A percentile compares a stretch with the other conserved stretches of the same genome.
These are phyloP conservation scores for Pygoscelis adeliae DNA, from an alignment of 2,113 vertebrate species.

Conservation along the genomic window DNA sequence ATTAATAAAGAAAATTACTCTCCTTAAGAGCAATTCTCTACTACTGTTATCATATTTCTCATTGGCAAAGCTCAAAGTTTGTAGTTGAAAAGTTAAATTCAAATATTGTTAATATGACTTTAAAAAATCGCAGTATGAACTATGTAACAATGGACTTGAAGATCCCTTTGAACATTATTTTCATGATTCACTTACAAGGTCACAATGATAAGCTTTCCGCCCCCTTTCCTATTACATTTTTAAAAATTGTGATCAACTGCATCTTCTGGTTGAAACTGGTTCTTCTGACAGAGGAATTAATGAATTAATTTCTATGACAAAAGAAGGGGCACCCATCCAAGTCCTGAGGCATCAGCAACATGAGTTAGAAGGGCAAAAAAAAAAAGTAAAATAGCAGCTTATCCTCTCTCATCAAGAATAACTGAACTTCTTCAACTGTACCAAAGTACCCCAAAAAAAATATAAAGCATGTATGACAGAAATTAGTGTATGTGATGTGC, in stretches of 20 bases:
- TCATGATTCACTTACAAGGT: background rate
- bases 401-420: background rate
- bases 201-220: background rate
- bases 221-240: background rate
- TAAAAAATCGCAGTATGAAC: accelerated
- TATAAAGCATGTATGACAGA: background rate
- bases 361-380: background rate
- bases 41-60: background rate
- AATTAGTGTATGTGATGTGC: background rate
- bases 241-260: background rate
- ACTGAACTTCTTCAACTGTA: background rate
- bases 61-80: background rate
- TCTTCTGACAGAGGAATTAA: conserved; percentile 3
- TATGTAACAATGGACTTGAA: background rate
- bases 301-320: background rate
- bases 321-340: background rate
- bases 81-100: background rate
- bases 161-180: background rate
- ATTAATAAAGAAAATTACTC: background rate
- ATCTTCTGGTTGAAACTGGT: background rate
- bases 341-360: background rate
- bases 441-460: background rate
- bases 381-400: background rate
- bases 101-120: background rate
- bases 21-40: background rate